Evolutionary conservation across 2,888 invertebrate species (phyloP), one percentile per base, ranked within the genome.

Genomic region (Phyllotreta striolata): DNA sequence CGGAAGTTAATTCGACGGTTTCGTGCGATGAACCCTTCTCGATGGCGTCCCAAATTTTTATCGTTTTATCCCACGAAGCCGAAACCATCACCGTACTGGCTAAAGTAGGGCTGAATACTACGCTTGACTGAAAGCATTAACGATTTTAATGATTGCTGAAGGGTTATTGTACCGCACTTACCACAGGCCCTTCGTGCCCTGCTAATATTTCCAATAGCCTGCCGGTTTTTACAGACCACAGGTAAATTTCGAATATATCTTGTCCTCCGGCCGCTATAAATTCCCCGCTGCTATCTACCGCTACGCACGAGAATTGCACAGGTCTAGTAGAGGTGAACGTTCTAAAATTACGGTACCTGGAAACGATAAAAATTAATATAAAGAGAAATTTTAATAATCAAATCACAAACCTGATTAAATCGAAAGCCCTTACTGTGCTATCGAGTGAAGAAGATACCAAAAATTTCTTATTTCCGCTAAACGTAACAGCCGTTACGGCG

Each of bases 191-290:
- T 80, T 94, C 93, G 78, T 99, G 99, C 0, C 98, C 98, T 47
- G 91, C 88, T 67, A 98, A 82, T 49, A 94, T 88, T 84, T 98
- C 98, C 24, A 99, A 81, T 1, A 99, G 84, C 68, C 91, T 88
- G 1, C 98, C 98, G 47, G 93, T 89, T 83, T 97, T 93, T 76
- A 98, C 85, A 4, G 96, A 96, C 98, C 98, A 99, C 13, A 99
- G 83, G 83, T 89, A 98, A 69, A 99, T 91, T 76, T 98, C 95
- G 82, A 98, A 99, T 34, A 91, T 88, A 80, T 98, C 98, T 75
- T 93, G 92, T 0, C 95, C 95, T 0, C 97, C 98, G 4, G 99
- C 98, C 9, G 94, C 95, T 43, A 98, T 91, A 67, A 99, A 86
- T 79, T 99, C 98, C 10, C 95, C 92, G 73, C 92, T 93, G 2